Evolutionary conservation across 2,113 vertebrate genomes (phyloP).

Genomic region (Ginglymostoma cirratum): DNA sequence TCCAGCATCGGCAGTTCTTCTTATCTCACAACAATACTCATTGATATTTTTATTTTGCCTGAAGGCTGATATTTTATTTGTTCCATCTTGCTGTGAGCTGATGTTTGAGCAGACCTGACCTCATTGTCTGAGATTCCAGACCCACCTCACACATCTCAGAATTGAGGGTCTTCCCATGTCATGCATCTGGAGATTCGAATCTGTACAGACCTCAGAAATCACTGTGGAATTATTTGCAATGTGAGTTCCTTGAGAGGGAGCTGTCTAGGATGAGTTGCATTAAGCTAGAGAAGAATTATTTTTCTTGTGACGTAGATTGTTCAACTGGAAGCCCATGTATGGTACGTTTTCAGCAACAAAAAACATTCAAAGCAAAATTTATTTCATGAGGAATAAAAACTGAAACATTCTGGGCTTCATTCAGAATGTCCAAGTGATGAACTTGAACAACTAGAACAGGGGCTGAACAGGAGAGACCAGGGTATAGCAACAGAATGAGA

Average conservation of each 20-base stretch:
- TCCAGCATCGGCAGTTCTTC: too few relatives aligned
- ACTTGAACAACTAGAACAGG: not conserved
- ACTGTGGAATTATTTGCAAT: not conserved
- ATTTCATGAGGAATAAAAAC: not conserved
- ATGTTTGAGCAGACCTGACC: not conserved
- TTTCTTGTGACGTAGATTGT: not conserved
- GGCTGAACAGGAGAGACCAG: not conserved
- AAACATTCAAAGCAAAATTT: not conserved
- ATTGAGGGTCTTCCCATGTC: not conserved
- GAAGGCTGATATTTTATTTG: not conserved
- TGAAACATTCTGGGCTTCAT: not conserved
- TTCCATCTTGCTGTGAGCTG: not conserved
- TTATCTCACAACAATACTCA: not conserved
- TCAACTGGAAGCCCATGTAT: not conserved
- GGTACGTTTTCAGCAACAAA: not conserved
- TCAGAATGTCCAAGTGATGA: not conserved
- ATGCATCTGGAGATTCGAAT: not conserved
- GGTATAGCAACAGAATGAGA: too few relatives aligned
- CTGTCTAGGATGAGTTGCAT: not conserved
- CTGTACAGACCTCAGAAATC: not conserved
- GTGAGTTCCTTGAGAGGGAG: not conserved
- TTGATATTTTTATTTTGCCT: not conserved
- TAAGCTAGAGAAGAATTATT: not conserved
- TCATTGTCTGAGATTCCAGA: not conserved
- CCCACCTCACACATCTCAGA: not conserved